phyloP scores from a whole-genome alignment of 1,140 invertebrate genomes.

The Scaptomyza graminum region DNA sequence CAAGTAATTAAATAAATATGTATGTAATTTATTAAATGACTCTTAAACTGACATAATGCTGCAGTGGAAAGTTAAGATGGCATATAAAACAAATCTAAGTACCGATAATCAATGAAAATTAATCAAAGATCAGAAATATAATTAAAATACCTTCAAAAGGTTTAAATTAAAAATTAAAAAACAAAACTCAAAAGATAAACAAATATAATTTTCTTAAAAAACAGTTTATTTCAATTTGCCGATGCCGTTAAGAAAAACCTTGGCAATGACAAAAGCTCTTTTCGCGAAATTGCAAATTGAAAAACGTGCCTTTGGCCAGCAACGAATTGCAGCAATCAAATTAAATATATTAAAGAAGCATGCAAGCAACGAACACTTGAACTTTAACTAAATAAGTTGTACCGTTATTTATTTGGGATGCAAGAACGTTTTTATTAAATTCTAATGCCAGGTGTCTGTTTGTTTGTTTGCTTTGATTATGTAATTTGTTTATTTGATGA shows the following conservation, averaged over 20 bases:
- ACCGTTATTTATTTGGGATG: slow-evolving; percentile 48
- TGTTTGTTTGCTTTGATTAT: slow-evolving; percentile 10
- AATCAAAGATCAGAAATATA: too few relatives aligned
- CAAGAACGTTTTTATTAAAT: slow-evolving; percentile 56
- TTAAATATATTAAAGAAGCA: slow-evolving; percentile 44
- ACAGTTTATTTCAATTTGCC: slow-evolving; percentile 35
- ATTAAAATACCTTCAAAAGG: too few relatives aligned
- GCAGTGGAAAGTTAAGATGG: slow-evolving; percentile 17
- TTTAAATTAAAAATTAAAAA: not conserved
- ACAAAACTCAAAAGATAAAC: not conserved
- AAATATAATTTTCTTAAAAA: not conserved
- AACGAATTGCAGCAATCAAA: slow-evolving; percentile 29
- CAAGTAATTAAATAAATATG: slow-evolving; percentile 25
- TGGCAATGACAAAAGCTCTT: slow-evolving; percentile 67
- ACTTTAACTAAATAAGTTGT: slow-evolving; percentile 58
- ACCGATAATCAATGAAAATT: too few relatives aligned
- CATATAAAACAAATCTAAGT: slow-evolving; percentile 7
- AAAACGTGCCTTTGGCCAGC: slow-evolving; percentile 65
- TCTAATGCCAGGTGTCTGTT: slow-evolving; percentile 47
- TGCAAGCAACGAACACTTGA: slow-evolving; percentile 50
- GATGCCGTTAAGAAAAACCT: slow-evolving; percentile 46
- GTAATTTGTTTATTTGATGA: slow-evolving; percentile 62
- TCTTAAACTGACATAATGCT: slow-evolving; percentile 22
- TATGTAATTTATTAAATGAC: slow-evolving; percentile 37
- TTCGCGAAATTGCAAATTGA: slow-evolving; percentile 71